phyloP scores from a whole-genome alignment of 1,140 invertebrate genomes.

The Adoxophyes honmai region DNA sequence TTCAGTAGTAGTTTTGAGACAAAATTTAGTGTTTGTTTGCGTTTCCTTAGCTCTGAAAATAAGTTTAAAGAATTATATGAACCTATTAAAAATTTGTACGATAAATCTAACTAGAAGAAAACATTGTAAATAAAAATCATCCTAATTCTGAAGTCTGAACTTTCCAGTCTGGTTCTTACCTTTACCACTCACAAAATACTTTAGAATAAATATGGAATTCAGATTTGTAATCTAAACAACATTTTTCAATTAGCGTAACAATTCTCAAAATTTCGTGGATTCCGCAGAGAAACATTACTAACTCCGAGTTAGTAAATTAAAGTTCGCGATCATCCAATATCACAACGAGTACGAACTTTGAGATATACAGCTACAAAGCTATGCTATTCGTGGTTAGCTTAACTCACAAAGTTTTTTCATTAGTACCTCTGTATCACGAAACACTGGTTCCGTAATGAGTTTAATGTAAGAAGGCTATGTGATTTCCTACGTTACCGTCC shows the following conservation, averaged over 20 bases:
- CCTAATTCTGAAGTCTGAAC: too few species aligned
- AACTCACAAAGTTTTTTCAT: slow-evolving; percentile 14
- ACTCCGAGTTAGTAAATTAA: slow-evolving; percentile 2
- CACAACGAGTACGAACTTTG: slow-evolving; percentile 1
- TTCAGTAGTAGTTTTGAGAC: too few species aligned
- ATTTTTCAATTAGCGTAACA: slow-evolving; percentile 10
- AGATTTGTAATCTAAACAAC: not conserved
- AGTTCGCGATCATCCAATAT: slow-evolving; percentile 7
- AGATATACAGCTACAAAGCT: slow-evolving; percentile 12
- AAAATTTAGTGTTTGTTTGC: too few species aligned
- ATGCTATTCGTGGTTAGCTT: slow-evolving; percentile 7
- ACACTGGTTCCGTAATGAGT: slow-evolving; percentile 11
- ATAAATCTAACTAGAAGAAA: too few species aligned
- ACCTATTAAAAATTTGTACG: too few species aligned
- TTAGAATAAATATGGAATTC: too few species aligned
- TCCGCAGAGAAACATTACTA: slow-evolving; percentile 1
- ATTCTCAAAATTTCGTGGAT: slow-evolving; percentile 1
- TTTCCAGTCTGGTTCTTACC: too few species aligned
- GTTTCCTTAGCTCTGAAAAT: too few species aligned
- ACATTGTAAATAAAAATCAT: too few species aligned
- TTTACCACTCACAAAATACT: too few species aligned
- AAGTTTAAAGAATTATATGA: too few species aligned
- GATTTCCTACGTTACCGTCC: not conserved
- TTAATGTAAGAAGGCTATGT: slow-evolving; percentile 1
- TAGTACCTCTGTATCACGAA: slow-evolving; percentile 11